Conservation (phyloP, 1,140 invertebrate genomes). For the Chrysoperla carnea region DNA sequence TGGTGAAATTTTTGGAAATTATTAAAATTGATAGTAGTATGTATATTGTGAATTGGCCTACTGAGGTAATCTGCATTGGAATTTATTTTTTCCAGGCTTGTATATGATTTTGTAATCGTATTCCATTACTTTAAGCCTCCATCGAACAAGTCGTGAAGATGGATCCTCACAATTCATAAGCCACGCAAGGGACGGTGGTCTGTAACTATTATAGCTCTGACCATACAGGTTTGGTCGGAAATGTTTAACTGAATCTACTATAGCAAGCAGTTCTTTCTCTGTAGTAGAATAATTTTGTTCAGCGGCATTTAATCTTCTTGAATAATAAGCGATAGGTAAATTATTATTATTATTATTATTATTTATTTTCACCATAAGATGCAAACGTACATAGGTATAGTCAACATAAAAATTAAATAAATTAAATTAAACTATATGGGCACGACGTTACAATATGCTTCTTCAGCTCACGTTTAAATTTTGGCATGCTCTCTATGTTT, state of each 20-base stretch:
- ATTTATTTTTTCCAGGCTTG: conserved; percentile 16
- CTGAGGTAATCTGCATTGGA: conserved; percentile 10
- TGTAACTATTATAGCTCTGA: conserved; percentile 10
- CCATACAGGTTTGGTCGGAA: conserved; percentile 16
- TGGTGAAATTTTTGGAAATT: no score
- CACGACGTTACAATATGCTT: no score
- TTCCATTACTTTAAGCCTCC: conserved; percentile 13
- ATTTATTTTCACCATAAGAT: no score
- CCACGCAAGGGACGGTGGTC: conserved; percentile 22
- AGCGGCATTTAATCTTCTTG: conserved; percentile 12
- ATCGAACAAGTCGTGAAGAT: conserved; percentile 18
- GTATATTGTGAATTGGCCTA: no score
- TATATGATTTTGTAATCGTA: conserved; percentile 20
- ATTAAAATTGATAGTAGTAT: no score
- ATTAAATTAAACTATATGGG: no score
- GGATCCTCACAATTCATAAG: no score
- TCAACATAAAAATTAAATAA: no score
- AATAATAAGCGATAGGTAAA: conserved; percentile 17
- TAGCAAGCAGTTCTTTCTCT: conserved; percentile 13
- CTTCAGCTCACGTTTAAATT: no score
- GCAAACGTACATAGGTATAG: no score
- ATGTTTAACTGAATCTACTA: conserved; percentile 19
- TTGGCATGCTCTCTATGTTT: no score
- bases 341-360: no score
- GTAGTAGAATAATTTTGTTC: conserved; percentile 13